These are phyloP conservation scores for Epinephelus coioides DNA, from an alignment of 2,797 vertebrate species.

Conservation along the genomic window DNA sequence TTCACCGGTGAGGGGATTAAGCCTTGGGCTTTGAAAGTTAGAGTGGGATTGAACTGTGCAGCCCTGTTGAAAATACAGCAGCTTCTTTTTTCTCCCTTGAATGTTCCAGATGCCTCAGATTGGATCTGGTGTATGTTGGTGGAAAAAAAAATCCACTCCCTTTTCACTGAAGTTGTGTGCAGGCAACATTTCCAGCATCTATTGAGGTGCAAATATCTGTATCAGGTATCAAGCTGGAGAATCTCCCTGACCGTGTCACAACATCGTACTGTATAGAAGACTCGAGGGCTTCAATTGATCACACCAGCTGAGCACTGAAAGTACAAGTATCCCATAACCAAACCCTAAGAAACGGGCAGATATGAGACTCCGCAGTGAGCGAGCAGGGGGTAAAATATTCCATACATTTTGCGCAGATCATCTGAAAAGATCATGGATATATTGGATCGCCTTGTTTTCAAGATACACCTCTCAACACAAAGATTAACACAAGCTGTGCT, in stretches of 20 bases:
- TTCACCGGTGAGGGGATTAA: slow-evolving; percentile 78
- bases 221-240: slow-evolving; percentile 38
- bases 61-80: slow-evolving; percentile 67
- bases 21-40: slow-evolving; percentile 75
- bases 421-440: slow-evolving; percentile 35
- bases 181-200: slow-evolving; percentile 27
- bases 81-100: slow-evolving; percentile 1
- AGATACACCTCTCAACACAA: slow-evolving; percentile 39
- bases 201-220: slow-evolving; percentile 63
- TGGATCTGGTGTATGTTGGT: slow-evolving; percentile 35
- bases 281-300: slow-evolving; percentile 48
- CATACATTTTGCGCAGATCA: slow-evolving; percentile 24
- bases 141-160: not conserved
- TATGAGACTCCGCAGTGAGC: slow-evolving; percentile 4
- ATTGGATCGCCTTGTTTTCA: slow-evolving; percentile 50
- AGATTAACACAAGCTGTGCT: slow-evolving; percentile 58
- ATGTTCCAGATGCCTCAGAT: slow-evolving; percentile 58
- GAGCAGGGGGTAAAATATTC: slow-evolving; percentile 6
- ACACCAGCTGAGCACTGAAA: slow-evolving; percentile 12
- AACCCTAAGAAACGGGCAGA: slow-evolving; percentile 17
- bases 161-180: slow-evolving; percentile 53
- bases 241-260: slow-evolving; percentile 48
- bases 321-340: slow-evolving; percentile 13
- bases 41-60: slow-evolving; percentile 76
- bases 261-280: slow-evolving; percentile 12